Evolutionary conservation across 2,888 invertebrate species (phyloP).

Genomic region (Odontocerum albicorne): DNA sequence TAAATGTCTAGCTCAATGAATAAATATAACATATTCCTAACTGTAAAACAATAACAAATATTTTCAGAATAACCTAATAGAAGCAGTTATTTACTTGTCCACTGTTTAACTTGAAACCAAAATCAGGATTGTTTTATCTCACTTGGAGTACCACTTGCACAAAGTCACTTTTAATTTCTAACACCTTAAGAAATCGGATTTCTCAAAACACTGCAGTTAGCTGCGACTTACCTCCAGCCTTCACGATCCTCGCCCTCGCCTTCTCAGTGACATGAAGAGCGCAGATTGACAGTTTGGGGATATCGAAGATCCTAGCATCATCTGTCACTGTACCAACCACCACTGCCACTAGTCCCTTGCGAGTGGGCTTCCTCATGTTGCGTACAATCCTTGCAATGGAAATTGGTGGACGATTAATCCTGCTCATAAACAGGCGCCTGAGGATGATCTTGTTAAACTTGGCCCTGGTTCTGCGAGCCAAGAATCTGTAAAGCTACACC

Average conservation of each 20-base stretch:
- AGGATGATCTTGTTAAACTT: slow-evolving; percentile 97
- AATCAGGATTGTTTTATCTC: too few species aligned
- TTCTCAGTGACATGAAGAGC: slow-evolving; percentile 93
- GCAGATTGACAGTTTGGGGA: slow-evolving; percentile 93
- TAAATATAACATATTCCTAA: not conserved
- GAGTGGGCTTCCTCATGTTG: slow-evolving; percentile 83
- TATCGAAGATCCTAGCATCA: slow-evolving; percentile 85
- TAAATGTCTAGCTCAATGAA: too few species aligned
- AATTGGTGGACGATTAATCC: slow-evolving; percentile 91
- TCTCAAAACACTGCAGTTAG: not conserved
- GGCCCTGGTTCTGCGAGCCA: slow-evolving; percentile 92
- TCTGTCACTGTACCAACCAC: slow-evolving; percentile 96
- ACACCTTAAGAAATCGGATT: not conserved
- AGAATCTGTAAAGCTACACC: slow-evolving; percentile 87
- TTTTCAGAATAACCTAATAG: not conserved
- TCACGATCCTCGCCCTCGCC: slow-evolving; percentile 93
- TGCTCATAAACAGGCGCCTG: slow-evolving; percentile 96
- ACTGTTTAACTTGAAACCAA: too few species aligned
- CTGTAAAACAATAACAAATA: not conserved
- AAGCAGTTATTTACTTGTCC: not conserved
- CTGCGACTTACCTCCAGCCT: slow-evolving; percentile 83
- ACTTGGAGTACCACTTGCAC: not conserved
- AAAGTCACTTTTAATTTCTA: not conserved
- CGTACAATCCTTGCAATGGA: slow-evolving; percentile 86
- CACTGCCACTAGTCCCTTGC: slow-evolving; percentile 86